phyloP scores from a whole-genome alignment of 2,888 invertebrate species.

The Vanessa cardui region DNA sequence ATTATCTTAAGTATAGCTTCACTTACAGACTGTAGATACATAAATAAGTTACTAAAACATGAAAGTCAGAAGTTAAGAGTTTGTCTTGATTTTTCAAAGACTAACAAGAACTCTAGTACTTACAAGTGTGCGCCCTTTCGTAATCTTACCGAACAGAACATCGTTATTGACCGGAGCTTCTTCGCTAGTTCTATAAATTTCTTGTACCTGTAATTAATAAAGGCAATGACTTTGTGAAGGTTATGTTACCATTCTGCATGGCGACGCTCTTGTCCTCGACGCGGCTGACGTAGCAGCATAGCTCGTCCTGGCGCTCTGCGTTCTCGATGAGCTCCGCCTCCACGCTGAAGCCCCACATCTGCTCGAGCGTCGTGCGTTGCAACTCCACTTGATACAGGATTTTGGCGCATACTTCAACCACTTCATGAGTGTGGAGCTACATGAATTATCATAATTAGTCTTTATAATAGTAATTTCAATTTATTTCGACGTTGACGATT shows the following conservation, averaged over 20 bases:
- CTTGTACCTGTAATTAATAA: background rate
- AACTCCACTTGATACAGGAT: conserved; percentile 98
- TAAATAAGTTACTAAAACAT: no score
- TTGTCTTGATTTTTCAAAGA: no score
- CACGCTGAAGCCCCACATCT: conserved; percentile 99
- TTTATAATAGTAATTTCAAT: background rate
- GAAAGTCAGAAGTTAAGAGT: no score
- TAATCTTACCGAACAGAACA: no score
- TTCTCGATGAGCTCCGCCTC: conserved; percentile 98
- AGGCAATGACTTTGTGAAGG: conserved; percentile 6
- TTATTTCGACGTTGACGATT: background rate
- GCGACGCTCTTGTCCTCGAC: conserved; percentile 98
- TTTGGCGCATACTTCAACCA: conserved; percentile 98
- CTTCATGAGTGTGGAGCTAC: conserved; percentile 95
- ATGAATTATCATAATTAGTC: background rate
- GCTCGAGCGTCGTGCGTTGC: conserved; percentile 93
- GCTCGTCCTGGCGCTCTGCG: conserved; percentile 96
- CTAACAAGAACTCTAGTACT: no score
- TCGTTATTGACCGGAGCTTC: no score
- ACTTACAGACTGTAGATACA: no score
- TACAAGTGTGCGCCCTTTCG: no score
- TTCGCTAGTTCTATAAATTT: background rate
- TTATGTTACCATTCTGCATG: conserved; percentile 93
- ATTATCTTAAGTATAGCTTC: no score
- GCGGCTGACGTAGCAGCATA: conserved; percentile 98